Evolutionary conservation across 2,113 vertebrate genomes (phyloP).

Genomic region (Mus pahari): DNA sequence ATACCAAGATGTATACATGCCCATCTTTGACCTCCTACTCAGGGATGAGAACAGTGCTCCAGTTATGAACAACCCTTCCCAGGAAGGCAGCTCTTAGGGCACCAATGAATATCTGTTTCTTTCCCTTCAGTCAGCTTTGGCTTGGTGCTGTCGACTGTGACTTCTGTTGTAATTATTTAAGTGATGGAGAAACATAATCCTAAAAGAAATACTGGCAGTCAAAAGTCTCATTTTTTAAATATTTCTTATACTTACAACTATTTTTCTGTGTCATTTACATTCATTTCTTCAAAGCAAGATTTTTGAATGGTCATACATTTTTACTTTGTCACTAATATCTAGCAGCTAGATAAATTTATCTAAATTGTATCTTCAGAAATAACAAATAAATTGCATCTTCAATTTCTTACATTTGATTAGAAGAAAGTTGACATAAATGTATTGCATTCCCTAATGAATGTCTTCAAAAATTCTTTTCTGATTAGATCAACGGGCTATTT

Average conservation of each 20-base stretch:
- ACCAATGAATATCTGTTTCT: background rate
- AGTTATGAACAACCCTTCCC: rapidly evolving
- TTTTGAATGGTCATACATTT: conserved; percentile 1
- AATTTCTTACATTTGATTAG: background rate
- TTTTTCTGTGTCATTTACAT: background rate
- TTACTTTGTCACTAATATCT: background rate
- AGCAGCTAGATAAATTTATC: background rate
- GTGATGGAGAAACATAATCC: background rate
- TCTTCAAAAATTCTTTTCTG: background rate
- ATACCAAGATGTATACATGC: background rate
- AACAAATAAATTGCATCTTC: background rate
- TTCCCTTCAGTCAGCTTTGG: background rate
- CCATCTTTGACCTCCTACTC: background rate
- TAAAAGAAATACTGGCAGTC: background rate
- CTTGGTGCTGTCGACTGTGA: no score
- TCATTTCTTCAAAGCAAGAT: background rate
- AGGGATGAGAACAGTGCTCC: background rate
- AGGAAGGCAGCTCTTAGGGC: background rate
- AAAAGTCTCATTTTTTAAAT: background rate
- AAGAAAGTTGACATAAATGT: background rate
- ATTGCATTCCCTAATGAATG: background rate
- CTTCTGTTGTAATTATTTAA: background rate
- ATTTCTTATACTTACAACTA: no score
- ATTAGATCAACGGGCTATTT: background rate
- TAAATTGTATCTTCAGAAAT: background rate